A percentile compares a stretch with the other conserved stretches of the same genome.
phyloP scores from a whole-genome alignment of 2,888 invertebrate genomes.

The Drosophila fungiperda region DNA sequence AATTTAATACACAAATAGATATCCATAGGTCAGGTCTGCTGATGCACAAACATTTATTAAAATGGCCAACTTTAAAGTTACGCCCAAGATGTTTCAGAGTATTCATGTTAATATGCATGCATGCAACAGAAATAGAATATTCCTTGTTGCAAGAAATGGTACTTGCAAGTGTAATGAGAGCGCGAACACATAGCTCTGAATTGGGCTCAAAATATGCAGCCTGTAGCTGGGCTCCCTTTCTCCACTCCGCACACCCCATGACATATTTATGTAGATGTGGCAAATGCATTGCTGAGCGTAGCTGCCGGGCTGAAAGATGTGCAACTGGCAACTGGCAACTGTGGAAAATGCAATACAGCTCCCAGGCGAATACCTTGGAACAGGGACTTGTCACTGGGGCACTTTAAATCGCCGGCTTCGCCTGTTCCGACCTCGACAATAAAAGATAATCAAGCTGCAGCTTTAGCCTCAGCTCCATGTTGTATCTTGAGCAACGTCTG shows the following conservation, averaged over 20 bases:
- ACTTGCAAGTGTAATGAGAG: slow-evolving; percentile 68
- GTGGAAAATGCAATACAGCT: slow-evolving; percentile 69
- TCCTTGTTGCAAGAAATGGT: not conserved
- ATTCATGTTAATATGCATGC: slow-evolving; percentile 35
- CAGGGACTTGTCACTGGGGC: slow-evolving; percentile 56
- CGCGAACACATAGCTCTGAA: slow-evolving; percentile 18
- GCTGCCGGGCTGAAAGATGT: slow-evolving; percentile 26
- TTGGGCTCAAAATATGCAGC: slow-evolving; percentile 36
- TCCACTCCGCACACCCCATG: not conserved
- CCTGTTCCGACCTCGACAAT: slow-evolving; percentile 49
- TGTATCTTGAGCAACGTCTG: slow-evolving; percentile 11
- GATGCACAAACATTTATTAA: not conserved
- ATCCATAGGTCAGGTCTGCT: not conserved
- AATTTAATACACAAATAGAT: not conserved
- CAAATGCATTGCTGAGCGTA: slow-evolving; percentile 15
- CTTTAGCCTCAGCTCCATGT: slow-evolving; percentile 5
- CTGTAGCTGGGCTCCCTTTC: not conserved
- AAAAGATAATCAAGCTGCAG: slow-evolving; percentile 65
- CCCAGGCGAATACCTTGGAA: slow-evolving; percentile 51
- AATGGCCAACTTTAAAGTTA: not conserved
- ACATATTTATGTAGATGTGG: slow-evolving; percentile 19
- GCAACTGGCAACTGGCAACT: slow-evolving; percentile 17
- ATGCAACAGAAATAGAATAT: slow-evolving; percentile 8
- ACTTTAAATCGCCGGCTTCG: slow-evolving; percentile 39
- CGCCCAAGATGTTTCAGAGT: slow-evolving; percentile 6